Percentiles rank a stretch among this genome's conserved stretches.
Conservation (phyloP, 2,797 vertebrate genomes). For the Danio tinwini region DNA sequence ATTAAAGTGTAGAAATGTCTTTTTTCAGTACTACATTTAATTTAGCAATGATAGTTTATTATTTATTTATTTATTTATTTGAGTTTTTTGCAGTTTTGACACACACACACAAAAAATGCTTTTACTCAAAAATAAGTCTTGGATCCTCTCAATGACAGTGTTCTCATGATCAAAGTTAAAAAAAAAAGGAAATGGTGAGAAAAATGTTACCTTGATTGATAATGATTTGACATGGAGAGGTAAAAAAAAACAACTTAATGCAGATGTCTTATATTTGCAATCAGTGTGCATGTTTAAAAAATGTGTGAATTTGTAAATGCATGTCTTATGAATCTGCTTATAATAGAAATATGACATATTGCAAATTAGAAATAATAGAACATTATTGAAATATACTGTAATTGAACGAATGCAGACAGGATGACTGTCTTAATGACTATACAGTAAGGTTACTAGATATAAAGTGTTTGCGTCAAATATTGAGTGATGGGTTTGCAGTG, state of each 20-base stretch:
- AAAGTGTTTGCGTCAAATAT: background rate
- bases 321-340: background rate
- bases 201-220: background rate
- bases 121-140: slow-evolving; percentile 70
- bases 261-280: background rate
- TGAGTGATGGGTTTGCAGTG: background rate
- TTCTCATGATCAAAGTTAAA: background rate
- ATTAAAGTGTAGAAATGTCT: background rate
- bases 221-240: background rate
- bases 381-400: too few species aligned
- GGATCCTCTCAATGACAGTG: slow-evolving; percentile 44
- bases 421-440: too few species aligned
- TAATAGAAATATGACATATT: too few species aligned
- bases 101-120: slow-evolving; percentile 60
- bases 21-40: slow-evolving; percentile 18
- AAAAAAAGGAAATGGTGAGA: background rate
- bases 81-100: background rate
- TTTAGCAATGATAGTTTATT: background rate
- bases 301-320: slow-evolving; percentile 19
- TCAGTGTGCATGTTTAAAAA: background rate
- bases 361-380: too few species aligned
- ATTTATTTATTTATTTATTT: background rate
- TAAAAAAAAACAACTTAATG: background rate
- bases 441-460: background rate
- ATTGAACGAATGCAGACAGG: background rate